Conservation (phyloP, 1,140 invertebrate genomes). For the Panagrolaimus sp. region DNA sequence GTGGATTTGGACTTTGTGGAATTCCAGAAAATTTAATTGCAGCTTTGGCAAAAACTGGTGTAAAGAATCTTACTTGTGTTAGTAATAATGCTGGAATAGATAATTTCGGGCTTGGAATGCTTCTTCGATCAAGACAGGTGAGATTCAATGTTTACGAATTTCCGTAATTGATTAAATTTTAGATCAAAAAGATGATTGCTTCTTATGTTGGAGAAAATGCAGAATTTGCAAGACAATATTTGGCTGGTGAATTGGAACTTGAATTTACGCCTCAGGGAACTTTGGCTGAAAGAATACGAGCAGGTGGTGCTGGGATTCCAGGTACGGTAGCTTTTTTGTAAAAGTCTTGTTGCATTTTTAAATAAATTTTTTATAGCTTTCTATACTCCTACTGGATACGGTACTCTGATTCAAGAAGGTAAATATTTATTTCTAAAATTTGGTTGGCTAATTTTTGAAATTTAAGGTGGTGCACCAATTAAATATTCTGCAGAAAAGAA, state of each 20-base stretch:
- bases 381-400: constrained; percentile 89
- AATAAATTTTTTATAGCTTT: constrained; percentile 67
- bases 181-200: constrained; percentile 82
- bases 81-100: constrained; percentile 83
- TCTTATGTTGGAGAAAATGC: constrained; percentile 98
- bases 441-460: too few relatives aligned
- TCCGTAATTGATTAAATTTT: constrained; percentile 21
- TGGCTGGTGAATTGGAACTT: constrained; percentile 81
- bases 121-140: constrained; percentile 73
- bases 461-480: constrained; percentile 80
- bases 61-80: constrained; percentile 80
- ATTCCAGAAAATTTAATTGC: constrained; percentile 94
- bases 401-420: constrained; percentile 89
- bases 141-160: constrained; percentile 39
- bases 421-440: too few relatives aligned
- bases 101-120: constrained; percentile 84
- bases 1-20: constrained; percentile 92
- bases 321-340: background rate
- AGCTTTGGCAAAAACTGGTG: constrained; percentile 71
- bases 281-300: constrained; percentile 82
- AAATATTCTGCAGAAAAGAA: constrained; percentile 70
- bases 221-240: constrained; percentile 89
- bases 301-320: constrained; percentile 92
- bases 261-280: constrained; percentile 93
- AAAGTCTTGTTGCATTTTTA: too few relatives aligned